Evolutionary conservation across 2,113 vertebrate species (phyloP), one percentile per base, ranked within the genome.

Genomic region (Chloebia gouldiae): DNA sequence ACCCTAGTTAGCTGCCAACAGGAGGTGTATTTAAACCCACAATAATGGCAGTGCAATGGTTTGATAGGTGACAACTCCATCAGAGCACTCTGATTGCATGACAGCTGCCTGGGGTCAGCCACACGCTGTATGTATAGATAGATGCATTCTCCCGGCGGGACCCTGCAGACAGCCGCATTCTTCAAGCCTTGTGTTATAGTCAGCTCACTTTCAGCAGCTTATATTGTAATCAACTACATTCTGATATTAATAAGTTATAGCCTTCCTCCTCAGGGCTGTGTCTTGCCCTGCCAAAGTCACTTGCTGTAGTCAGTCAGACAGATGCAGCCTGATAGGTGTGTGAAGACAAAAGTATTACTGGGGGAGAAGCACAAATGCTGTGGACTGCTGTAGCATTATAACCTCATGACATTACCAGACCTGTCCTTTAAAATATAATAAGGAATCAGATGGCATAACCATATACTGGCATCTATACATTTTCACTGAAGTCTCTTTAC

Each of bases 271-370:
- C 60, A 20, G 88, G 71, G 64, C 76, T 66, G 14, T 64, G 24
- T 50, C 78, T 47, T 90, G 68, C 45, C 22, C 60, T 83, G 51
- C 23, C 81, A 57, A 72, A 91, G 91, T 96, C 96, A 97, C 76
- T 96, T 97, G 96, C 64, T 90, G 30, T 91, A 78, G 85, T 96
- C 96, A 96, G 90, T 95, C 95, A 96, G 94, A 31, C 20, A 61
- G 57, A 49, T 51, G 70, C 51, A 54, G 84, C 49, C 78, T 64
- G 47, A 77, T 76, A 95, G 91, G 86, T 94, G 63, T 85, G 37
- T 45, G 54, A 56, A 64, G 39, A 56, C 14, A 80, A 37, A 66
- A 90, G 27, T 63, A 70, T 68, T 49, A 17, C 33, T 71, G 54
- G 22, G 54, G 27, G 33, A 73, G 54, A 77, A 91, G 39, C 42